Percentiles rank a stretch among this genome's conserved stretches.
Conservation (phyloP, 2,113 vertebrate genomes). For the Pteruthius melanotis region DNA sequence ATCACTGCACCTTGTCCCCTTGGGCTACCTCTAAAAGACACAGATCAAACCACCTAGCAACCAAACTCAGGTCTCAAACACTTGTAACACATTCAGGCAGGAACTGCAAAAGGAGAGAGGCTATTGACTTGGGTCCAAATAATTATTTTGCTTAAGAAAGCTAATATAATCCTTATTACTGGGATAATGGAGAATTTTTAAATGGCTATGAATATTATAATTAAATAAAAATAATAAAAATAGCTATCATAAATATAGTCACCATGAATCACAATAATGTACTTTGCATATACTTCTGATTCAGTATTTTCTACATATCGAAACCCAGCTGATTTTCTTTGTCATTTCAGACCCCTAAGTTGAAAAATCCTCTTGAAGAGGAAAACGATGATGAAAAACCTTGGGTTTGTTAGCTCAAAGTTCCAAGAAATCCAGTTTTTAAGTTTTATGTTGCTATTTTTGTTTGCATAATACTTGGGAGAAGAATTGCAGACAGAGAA, state of each 20-base stretch:
- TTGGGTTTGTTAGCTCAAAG: neutral
- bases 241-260: neutral
- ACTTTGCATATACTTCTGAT: neutral
- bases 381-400: neutral
- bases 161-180: neutral
- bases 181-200: neutral
- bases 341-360: neutral
- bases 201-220: neutral
- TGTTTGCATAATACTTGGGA: neutral
- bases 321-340: neutral
- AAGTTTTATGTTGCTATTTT: neutral
- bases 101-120: neutral
- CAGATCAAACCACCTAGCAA: neutral
- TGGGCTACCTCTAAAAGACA: rapidly evolving
- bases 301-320: neutral
- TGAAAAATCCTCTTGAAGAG: neutral
- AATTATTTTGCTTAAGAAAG: neutral
- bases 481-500: neutral
- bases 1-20: neutral
- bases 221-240: neutral
- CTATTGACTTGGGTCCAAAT: neutral
- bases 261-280: neutral
- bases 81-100: neutral
- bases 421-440: neutral
- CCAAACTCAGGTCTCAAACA: neutral